phyloP scores from a whole-genome alignment of 2,113 vertebrate species.

The Saimiri boliviensis region DNA sequence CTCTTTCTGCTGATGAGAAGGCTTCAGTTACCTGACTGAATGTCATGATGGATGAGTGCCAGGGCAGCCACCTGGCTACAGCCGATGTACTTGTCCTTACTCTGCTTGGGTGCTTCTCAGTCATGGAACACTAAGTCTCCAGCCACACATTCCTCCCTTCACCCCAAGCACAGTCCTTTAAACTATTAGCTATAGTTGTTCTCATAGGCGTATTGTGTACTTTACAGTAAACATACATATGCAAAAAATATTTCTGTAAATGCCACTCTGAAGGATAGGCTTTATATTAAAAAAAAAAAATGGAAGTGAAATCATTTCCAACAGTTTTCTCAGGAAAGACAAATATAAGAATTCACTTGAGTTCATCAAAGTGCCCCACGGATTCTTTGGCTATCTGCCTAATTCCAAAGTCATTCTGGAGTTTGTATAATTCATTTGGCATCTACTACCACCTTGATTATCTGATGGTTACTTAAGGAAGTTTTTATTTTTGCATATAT shows the following conservation, averaged over 20 bases:
- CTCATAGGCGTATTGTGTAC: neutral
- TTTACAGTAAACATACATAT: neutral
- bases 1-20: neutral
- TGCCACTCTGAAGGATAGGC: neutral
- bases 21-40: neutral
- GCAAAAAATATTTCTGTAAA: neutral
- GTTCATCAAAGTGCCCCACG: neutral
- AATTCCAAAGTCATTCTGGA: neutral
- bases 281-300: neutral
- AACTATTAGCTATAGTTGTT: neutral
- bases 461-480: neutral
- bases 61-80: neutral
- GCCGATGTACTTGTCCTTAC: no score
- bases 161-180: neutral
- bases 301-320: neutral
- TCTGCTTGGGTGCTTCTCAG: neutral
- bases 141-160: neutral
- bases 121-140: neutral
- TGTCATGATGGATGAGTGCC: neutral
- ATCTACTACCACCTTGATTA: slow-evolving; percentile 3
- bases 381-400: slow-evolving; percentile 1
- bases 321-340: neutral
- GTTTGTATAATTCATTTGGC: neutral
- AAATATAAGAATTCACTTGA: neutral
- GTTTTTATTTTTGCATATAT: slow-evolving; percentile 1